Evolutionary conservation across 2,113 vertebrate species (phyloP).

Genomic region (Dascyllus trimaculatus): DNA sequence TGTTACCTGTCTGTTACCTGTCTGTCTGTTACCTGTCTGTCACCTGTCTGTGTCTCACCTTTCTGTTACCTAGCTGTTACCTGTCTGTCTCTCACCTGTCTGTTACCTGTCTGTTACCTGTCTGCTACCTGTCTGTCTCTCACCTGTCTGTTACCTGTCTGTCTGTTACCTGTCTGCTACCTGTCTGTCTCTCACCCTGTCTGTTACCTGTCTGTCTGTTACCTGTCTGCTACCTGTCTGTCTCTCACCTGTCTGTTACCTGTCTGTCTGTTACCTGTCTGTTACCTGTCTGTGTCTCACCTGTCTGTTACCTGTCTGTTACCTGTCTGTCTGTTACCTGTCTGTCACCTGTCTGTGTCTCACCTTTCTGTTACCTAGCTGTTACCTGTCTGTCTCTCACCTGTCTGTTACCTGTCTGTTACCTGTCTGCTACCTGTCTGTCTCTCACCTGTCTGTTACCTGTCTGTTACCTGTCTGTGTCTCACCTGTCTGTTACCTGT

Average conservation of each 20-base stretch:
- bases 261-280: no score
- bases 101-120: background rate
- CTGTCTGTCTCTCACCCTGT: background rate
- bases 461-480: background rate
- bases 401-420: no score
- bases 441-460: no score
- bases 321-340: no score
- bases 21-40: background rate
- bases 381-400: no score
- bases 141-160: no score
- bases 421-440: background rate
- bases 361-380: no score
- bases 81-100: background rate
- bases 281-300: no score
- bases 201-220: constrained; percentile 16
- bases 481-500: background rate
- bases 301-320: no score
- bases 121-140: background rate
- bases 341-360: no score
- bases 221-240: background rate
- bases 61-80: background rate
- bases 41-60: background rate
- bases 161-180: constrained; percentile 2
- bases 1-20: background rate
- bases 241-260: no score